phyloP scores from a whole-genome alignment of 2,797 vertebrate genomes.

The Melanotaenia boesemani region DNA sequence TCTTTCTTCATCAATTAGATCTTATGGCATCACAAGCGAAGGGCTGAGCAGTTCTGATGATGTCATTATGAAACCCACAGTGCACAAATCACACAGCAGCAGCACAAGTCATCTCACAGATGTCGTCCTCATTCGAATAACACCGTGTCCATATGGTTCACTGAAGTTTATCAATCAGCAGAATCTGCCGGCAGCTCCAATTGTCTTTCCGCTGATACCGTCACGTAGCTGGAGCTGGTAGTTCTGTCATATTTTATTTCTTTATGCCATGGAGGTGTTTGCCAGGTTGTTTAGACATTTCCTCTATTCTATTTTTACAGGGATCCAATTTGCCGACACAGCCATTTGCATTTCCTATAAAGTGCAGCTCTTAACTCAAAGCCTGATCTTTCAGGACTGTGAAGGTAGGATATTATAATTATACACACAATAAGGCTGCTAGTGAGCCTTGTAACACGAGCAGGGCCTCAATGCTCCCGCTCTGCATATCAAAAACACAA shows the following conservation, averaged over 20 bases:
- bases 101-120: slow-evolving; percentile 83
- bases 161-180: slow-evolving; percentile 82
- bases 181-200: slow-evolving; percentile 47
- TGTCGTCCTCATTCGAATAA: slow-evolving; percentile 81
- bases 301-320: slow-evolving; percentile 76
- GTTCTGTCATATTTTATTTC: slow-evolving; percentile 56
- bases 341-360: slow-evolving; percentile 93
- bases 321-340: slow-evolving; percentile 88
- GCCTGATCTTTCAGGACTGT: slow-evolving; percentile 56
- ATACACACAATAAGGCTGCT: slow-evolving; percentile 55
- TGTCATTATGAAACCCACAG: slow-evolving; percentile 77
- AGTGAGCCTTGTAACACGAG: slow-evolving; percentile 33
- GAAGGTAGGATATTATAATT: slow-evolving; percentile 70
- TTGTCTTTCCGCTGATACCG: background rate
- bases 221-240: slow-evolving; percentile 39
- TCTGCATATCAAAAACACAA: slow-evolving; percentile 88
- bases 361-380: slow-evolving; percentile 81
- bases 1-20: slow-evolving; percentile 76
- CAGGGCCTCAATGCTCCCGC: slow-evolving; percentile 58
- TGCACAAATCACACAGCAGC: slow-evolving; percentile 74
- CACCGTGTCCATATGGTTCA: slow-evolving; percentile 77
- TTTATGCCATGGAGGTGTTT: slow-evolving; percentile 26
- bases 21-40: slow-evolving; percentile 39
- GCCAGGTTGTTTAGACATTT: slow-evolving; percentile 42
- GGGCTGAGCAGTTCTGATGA: slow-evolving; percentile 78